Percentiles rank a stretch among this genome's conserved stretches.
Conservation (phyloP, 2,888 invertebrate genomes). For the Byasa hedistus region DNA sequence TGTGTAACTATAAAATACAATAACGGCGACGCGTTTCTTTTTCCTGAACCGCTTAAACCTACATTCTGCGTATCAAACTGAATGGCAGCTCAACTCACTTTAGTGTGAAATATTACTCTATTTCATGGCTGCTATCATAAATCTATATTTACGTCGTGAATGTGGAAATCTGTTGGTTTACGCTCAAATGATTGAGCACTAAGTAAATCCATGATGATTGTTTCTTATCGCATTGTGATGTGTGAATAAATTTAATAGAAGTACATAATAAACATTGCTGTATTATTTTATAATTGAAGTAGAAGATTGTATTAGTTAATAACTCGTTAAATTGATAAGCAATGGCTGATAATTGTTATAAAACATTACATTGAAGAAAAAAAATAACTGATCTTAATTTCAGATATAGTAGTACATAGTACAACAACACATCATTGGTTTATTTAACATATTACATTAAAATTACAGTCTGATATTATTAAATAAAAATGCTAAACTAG, state of each 20-base stretch:
- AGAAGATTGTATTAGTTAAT: too few species aligned
- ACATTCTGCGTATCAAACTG: slow-evolving; percentile 20
- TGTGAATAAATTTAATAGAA: neutral
- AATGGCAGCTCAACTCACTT: slow-evolving; percentile 1
- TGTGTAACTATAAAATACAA: neutral
- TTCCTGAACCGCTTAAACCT: slow-evolving; percentile 11
- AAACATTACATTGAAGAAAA: too few species aligned
- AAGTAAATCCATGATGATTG: slow-evolving; percentile 10
- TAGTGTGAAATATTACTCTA: slow-evolving; percentile 17
- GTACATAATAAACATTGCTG: neutral
- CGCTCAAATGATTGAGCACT: slow-evolving; percentile 12
- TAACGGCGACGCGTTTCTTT: neutral
- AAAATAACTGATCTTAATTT: too few species aligned
- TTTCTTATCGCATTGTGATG: neutral
- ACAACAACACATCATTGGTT: too few species aligned
- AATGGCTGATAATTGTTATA: too few species aligned
- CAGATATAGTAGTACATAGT: too few species aligned
- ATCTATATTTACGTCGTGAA: slow-evolving; percentile 20
- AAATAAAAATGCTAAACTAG: too few species aligned
- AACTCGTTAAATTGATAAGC: too few species aligned
- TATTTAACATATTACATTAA: too few species aligned
- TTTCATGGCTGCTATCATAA: slow-evolving; percentile 16
- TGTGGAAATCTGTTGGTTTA: slow-evolving; percentile 24
- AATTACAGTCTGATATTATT: too few species aligned
- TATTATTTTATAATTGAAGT: neutral